These are phyloP conservation scores for Cepphus grylle DNA, from an alignment of 2,113 vertebrate species.

Conservation along the genomic window DNA sequence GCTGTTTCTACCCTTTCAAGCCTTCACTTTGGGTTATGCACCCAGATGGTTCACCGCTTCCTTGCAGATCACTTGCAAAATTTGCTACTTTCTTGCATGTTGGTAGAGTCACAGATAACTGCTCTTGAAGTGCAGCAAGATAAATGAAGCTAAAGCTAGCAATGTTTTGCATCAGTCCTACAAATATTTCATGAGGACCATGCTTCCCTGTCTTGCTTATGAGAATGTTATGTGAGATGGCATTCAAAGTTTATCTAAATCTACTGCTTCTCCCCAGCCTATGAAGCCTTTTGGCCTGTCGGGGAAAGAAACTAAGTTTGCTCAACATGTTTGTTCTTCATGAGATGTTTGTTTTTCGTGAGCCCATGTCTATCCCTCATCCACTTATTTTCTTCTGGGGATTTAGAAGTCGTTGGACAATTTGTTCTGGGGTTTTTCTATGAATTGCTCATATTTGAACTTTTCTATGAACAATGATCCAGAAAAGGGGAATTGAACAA, in stretches of 20 bases:
- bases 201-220: not conserved
- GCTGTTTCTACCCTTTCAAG: not conserved
- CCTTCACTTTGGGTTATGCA: not conserved
- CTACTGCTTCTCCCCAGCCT: not conserved
- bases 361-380: not conserved
- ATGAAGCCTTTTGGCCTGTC: not conserved
- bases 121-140: not conserved
- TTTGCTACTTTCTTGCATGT: rapidly evolving
- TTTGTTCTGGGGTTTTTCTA: not conserved
- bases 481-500: not conserved
- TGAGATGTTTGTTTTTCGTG: not conserved
- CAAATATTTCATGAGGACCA: not conserved
- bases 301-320: not conserved
- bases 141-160: not conserved
- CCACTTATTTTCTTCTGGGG: not conserved
- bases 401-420: not conserved
- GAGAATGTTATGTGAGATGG: not conserved
- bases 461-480: not conserved
- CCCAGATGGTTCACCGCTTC: not conserved
- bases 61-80: not conserved
- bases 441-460: not conserved
- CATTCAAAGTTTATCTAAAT: not conserved
- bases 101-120: not conserved
- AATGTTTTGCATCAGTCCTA: not conserved
- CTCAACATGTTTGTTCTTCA: not conserved